A percentile compares a stretch with the other conserved stretches of the same genome.
These are phyloP conservation scores for Cephalotes varians DNA, from an alignment of 2,888 invertebrate genomes.

Conservation along the genomic window DNA sequence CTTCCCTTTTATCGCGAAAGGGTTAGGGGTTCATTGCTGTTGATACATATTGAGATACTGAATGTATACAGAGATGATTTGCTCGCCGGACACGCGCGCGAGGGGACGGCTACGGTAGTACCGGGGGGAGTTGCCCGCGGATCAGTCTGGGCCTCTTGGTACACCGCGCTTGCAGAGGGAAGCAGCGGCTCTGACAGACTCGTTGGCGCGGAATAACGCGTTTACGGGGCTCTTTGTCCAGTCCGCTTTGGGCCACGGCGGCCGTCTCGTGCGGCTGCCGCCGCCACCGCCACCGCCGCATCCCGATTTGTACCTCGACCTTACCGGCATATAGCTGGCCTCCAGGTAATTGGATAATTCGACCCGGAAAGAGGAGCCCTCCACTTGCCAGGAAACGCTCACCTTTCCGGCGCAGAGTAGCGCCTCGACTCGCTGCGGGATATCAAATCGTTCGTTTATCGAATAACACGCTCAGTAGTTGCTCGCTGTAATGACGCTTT, in stretches of 20 bases:
- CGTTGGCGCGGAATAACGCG: slow-evolving; percentile 86
- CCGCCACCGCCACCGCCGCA: slow-evolving; percentile 59
- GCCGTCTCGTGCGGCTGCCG: slow-evolving; percentile 74
- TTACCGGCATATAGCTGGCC: slow-evolving; percentile 70
- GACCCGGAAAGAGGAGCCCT: slow-evolving; percentile 75
- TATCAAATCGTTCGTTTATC: slow-evolving; percentile 2
- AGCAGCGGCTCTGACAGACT: slow-evolving; percentile 85
- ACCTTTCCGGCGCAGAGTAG: slow-evolving; percentile 79
- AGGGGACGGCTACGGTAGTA: slow-evolving; percentile 11
- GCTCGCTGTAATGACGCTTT: background rate
- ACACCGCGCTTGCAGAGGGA: slow-evolving; percentile 69
- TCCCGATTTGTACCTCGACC: slow-evolving; percentile 67
- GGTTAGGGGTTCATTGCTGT: background rate
- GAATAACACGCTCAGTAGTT: slow-evolving; percentile 78
- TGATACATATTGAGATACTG: slow-evolving; percentile 31
- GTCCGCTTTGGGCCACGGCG: slow-evolving; percentile 76
- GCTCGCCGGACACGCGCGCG: slow-evolving; percentile 24
- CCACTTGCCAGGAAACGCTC: slow-evolving; percentile 53
- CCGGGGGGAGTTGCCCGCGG: slow-evolving; percentile 52
- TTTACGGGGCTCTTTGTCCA: slow-evolving; percentile 84
- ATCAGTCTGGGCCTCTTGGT: slow-evolving; percentile 77
- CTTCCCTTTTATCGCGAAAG: background rate
- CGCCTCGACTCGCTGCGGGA: slow-evolving; percentile 43
- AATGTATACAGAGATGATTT: slow-evolving; percentile 23
- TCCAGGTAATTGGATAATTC: slow-evolving; percentile 83